These are phyloP conservation scores for Cataglyphis livida DNA, from an alignment of 2,888 invertebrate genomes.

Conservation along the genomic window DNA sequence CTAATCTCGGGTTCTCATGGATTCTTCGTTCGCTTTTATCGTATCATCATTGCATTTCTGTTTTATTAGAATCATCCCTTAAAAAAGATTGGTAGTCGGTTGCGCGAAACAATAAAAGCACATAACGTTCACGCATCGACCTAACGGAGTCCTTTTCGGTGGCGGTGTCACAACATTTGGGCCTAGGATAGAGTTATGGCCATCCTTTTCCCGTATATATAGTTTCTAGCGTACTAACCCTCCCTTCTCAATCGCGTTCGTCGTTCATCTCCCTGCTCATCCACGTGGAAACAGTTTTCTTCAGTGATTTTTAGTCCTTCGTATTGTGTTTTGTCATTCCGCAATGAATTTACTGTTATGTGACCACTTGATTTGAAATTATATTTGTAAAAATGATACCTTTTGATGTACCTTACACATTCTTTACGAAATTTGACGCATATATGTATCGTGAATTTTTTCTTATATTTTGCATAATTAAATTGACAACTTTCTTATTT, in stretches of 20 bases:
- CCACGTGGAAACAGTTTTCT: slow-evolving; percentile 68
- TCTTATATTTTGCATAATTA: not conserved
- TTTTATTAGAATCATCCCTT: not conserved
- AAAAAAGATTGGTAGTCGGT: slow-evolving; percentile 1
- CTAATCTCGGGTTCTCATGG: not conserved
- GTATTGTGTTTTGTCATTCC: slow-evolving; percentile 2
- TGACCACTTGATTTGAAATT: not conserved
- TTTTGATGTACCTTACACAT: not conserved
- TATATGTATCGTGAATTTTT: not conserved
- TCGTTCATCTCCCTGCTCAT: slow-evolving; percentile 42
- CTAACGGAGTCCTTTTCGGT: slow-evolving; percentile 34
- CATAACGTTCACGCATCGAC: slow-evolving; percentile 10
- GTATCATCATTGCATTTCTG: slow-evolving; percentile 2
- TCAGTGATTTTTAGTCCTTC: slow-evolving; percentile 60
- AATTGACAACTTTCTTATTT: not conserved
- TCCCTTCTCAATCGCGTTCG: slow-evolving; percentile 22
- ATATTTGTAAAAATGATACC: not conserved
- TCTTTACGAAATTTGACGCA: not conserved
- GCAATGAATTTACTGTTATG: slow-evolving; percentile 30
- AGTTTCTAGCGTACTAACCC: slow-evolving; percentile 54
- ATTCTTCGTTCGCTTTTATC: slow-evolving; percentile 16
- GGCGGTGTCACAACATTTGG: slow-evolving; percentile 84
- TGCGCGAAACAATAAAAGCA: slow-evolving; percentile 15
- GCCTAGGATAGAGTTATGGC: slow-evolving; percentile 73
- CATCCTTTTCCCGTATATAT: slow-evolving; percentile 59